Evolutionary conservation across 2,888 invertebrate genomes (phyloP), one percentile per base, ranked within the genome.

Genomic region (Unio delphinus): DNA sequence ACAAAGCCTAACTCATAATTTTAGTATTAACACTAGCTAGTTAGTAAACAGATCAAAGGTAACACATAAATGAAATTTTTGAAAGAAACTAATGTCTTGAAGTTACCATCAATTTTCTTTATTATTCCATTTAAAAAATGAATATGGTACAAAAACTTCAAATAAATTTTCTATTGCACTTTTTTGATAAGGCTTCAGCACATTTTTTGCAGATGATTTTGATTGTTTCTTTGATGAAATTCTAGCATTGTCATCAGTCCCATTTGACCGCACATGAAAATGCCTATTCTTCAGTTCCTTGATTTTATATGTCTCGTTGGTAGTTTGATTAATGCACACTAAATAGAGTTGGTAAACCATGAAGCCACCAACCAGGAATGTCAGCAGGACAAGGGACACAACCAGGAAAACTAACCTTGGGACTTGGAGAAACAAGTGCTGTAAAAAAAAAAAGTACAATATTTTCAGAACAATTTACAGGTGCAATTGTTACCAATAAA

Each of bases 381-480:
- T 78, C 26, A 88, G 68, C 34, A 86, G 79, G 4, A 75, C 62
- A n/a, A 88, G 75, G 5, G 84, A 79, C 1, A 82, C 76, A 17
- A 81, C 78, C 55, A 89, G 80, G 70, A 88, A 86, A 63, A 89
- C 82, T 63, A 87, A 74, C 7, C 88, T 76, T 5, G 89, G 89
- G 34, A 84, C 83, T 67, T 82, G 76, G 83, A 87, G 81, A 70
- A 88, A 88, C 64, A 89, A 75, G 74, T 87, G 87, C 89, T 89
- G 85, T 65, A 86, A 85, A 63, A 66, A 66, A 63, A 78, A 45
- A n/a, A 11, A 28, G 57, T 45, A 59, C 8, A 20, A 23, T 34
- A 3, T 18, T 17, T 64, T n/a, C 34, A 64, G 15, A 45, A 26
- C 26, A 59, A 23, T 11, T 23, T 59, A 23, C 59, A 59, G 26